A percentile compares a stretch with the other conserved stretches of the same genome.
These are phyloP conservation scores for Limnephilus auricula DNA, from an alignment of 2,888 invertebrate genomes.

Conservation along the genomic window DNA sequence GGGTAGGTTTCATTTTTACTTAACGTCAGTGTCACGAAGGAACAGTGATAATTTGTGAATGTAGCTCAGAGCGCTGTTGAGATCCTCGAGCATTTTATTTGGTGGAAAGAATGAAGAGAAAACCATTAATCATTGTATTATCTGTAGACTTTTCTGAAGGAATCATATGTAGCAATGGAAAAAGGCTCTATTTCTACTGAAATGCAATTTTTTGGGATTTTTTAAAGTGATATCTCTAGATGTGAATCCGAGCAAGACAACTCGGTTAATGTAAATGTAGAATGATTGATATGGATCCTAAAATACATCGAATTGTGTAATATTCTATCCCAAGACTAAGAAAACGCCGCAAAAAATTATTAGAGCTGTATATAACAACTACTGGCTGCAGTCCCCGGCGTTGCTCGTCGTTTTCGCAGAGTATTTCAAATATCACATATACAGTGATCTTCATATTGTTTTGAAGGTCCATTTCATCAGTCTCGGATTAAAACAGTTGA, in stretches of 20 bases:
- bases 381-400: no score
- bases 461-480: no score
- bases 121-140: conserved; percentile 44
- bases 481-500: no score
- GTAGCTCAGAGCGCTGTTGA: not conserved
- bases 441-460: no score
- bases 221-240: not conserved
- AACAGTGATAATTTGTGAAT: conserved; percentile 3
- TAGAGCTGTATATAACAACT: no score
- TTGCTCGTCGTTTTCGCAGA: no score
- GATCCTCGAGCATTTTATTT: not conserved
- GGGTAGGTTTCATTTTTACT: not conserved
- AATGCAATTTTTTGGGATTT: conserved; percentile 29
- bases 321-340: no score
- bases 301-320: not conserved
- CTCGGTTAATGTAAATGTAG: conserved; percentile 18
- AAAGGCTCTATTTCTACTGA: conserved; percentile 18
- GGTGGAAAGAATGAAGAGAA: not conserved
- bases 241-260: conserved; percentile 10
- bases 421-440: no score
- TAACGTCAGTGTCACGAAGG: conserved; percentile 5
- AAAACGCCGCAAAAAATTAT: no score
- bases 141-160: conserved; percentile 17
- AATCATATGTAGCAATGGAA: conserved; percentile 4
- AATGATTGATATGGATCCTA: not conserved